A percentile compares a stretch with the other conserved stretches of the same genome.
phyloP scores from a whole-genome alignment of 1,140 invertebrate species.

The Camponotus vicinus region DNA sequence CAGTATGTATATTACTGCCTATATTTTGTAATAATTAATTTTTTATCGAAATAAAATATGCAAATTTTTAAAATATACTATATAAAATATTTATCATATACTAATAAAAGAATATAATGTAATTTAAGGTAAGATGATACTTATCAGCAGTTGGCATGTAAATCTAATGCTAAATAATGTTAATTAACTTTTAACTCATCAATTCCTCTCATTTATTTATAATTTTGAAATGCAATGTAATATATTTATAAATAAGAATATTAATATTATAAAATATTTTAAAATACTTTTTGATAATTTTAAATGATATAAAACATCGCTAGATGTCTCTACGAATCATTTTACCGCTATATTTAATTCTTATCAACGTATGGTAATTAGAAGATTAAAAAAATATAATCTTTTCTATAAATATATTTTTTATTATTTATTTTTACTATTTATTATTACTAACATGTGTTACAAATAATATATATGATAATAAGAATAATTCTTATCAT shows the following conservation, averaged over 20 bases:
- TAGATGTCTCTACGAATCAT: constrained; percentile 39
- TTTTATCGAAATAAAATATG: not conserved
- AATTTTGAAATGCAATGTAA: not conserved
- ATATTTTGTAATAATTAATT: not conserved
- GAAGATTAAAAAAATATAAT: not conserved
- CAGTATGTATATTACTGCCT: constrained; percentile 24
- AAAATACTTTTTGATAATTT: not conserved
- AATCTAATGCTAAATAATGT: not conserved
- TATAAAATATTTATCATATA: constrained; percentile 15
- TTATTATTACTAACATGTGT: not conserved
- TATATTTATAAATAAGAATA: constrained; percentile 7
- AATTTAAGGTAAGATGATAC: not conserved
- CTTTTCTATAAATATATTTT: too few species aligned
- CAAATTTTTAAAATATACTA: not conserved
- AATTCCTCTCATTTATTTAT: not conserved
- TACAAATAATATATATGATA: not conserved
- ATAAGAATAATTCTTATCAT: not conserved
- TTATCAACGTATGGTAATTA: constrained; percentile 21
- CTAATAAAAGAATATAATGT: constrained; percentile 5
- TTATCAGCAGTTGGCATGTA: constrained; percentile 44
- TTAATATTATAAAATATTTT: not conserved
- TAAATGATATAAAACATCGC: not conserved
- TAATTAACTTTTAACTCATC: not conserved
- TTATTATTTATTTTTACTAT: too few species aligned
- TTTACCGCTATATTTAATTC: not conserved